phyloP scores from a whole-genome alignment of 2,113 vertebrate species.

The Rhabdornis inornatus region DNA sequence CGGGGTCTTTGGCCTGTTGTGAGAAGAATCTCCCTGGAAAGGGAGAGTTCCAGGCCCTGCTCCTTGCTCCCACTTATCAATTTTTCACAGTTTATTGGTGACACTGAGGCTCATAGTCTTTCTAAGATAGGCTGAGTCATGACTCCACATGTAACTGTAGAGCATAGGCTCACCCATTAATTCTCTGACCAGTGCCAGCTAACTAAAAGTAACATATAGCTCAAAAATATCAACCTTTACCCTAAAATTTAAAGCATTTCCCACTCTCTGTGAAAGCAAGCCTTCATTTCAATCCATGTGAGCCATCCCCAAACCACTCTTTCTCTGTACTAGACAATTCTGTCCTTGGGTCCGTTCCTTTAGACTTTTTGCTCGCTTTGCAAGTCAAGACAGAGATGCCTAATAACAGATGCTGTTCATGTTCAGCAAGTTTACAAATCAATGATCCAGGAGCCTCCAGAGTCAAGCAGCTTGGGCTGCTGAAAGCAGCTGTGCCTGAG shows the following conservation, averaged over 20 bases:
- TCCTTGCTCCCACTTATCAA: neutral
- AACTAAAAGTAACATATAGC: neutral
- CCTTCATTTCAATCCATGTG: neutral
- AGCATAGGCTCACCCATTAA: neutral
- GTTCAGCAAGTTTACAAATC: neutral
- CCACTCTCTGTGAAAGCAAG: neutral
- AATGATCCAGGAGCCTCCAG: neutral
- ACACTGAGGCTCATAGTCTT: neutral
- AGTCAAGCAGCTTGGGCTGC: neutral
- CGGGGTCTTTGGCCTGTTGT: neutral
- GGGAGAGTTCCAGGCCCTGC: neutral
- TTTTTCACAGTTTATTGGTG: neutral
- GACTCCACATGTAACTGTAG: neutral
- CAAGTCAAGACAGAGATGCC: neutral
- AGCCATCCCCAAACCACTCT: neutral
- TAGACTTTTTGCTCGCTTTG: neutral
- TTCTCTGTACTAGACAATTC: neutral
- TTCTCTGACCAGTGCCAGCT: neutral
- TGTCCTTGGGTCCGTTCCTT: neutral
- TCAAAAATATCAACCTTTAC: neutral
- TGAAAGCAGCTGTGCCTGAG: neutral
- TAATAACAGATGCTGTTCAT: neutral
- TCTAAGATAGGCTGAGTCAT: neutral
- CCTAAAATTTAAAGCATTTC: neutral
- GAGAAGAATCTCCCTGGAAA: neutral